A percentile compares a stretch with the other conserved stretches of the same genome.
phyloP scores from a whole-genome alignment of 2,113 vertebrate species.

The Chloroceryle aenea region DNA sequence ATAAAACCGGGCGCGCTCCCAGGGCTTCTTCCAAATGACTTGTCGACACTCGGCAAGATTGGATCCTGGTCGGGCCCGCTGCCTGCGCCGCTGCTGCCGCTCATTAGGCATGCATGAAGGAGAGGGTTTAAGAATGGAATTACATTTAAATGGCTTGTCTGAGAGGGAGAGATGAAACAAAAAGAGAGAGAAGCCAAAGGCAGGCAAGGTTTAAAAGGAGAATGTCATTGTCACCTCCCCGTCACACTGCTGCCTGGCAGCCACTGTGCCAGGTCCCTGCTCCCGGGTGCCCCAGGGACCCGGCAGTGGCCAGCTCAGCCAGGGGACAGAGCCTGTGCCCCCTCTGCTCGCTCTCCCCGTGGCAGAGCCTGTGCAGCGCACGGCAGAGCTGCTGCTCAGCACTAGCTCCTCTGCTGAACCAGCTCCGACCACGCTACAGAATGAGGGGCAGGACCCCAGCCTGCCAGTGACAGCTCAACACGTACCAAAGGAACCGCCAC shows the following conservation, averaged over 20 bases:
- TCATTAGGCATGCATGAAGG: conserved; percentile 87
- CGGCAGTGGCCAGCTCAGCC: background rate
- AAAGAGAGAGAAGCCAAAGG: background rate
- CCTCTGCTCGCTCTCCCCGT: rapidly evolving
- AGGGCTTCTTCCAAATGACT: conserved; percentile 84
- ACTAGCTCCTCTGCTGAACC: background rate
- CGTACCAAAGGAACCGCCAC: rapidly evolving
- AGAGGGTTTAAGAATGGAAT: conserved; percentile 81
- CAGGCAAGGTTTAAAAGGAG: conserved; percentile 47
- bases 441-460: background rate
- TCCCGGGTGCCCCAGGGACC: background rate
- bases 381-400: background rate
- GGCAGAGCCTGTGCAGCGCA: background rate
- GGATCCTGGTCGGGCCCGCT: conserved; percentile 76
- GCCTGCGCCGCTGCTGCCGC: conserved; percentile 75
- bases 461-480: rapidly evolving
- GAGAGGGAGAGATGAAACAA: conserved; percentile 74
- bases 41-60: conserved; percentile 76
- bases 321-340: background rate
- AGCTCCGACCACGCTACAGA: background rate
- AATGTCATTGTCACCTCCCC: conserved; percentile 7
- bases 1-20: conserved; percentile 82
- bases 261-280: background rate
- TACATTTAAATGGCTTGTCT: conserved; percentile 85
- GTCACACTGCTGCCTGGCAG: background rate